Evolutionary conservation across 2,888 invertebrate genomes (phyloP), one percentile per base, ranked within the genome.

Genomic region (Unio delphinus): DNA sequence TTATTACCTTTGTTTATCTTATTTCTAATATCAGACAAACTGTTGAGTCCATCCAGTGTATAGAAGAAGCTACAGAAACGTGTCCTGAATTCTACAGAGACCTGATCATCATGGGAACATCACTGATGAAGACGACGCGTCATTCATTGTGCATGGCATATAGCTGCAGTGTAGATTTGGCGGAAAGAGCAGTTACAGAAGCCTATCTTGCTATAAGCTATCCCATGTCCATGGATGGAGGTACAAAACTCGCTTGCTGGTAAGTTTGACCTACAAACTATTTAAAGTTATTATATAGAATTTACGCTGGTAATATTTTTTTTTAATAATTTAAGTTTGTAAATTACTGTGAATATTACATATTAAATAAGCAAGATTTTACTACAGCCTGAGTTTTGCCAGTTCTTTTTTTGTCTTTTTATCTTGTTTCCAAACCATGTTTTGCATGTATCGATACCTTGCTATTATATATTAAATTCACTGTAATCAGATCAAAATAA

Each of bases 121-220:
- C 65, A 11, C 64, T 67, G 20, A 67, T 75, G 54, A 65, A 66
- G 28, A 67, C 54, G 4, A 69, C 71, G 3, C 56, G 66, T 23
- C 28, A 30, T 15, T 58, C 59, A 8, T 56, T 68, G 8, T 77
- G 77, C 61, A 30, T 20, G 7, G 34, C 61, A 23, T 71, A 75
- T 28, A 69, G 65, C 3, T 77, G 77, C 60, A 74, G 71, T 34
- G 72, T 77, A 1, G 74, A 66, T 0, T 68, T 74, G 65, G 77
- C 74, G 18, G 77, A 77, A 61, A 58, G 59, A 55, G 74, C 74
- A 55, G 65, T 77, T 4, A 28, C 34, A 4, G 71, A 77, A 28
- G 74, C 67, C 1, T 63, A 67, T 8, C 26, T 18, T 28, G 45
- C 60, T 15, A 56, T 69, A 8, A 55, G 20, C 54, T 28, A 26